phyloP scores from a whole-genome alignment of 2,113 vertebrate genomes.

The Jaculus jaculus region DNA sequence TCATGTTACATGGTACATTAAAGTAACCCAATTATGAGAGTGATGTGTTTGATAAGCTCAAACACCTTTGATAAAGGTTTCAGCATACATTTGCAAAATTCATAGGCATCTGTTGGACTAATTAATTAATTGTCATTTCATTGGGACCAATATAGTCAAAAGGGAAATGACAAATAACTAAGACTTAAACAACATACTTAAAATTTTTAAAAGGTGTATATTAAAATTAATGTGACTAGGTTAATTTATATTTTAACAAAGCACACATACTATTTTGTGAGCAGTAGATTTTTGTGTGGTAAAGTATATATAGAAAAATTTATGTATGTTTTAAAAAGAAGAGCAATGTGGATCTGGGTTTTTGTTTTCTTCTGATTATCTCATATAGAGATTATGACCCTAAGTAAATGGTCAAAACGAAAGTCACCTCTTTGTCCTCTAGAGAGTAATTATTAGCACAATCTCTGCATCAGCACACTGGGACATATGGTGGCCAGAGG shows the following conservation, averaged over 20 bases:
- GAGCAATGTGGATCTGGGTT: neutral
- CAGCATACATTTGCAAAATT: neutral
- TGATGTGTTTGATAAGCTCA: neutral
- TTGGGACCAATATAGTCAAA: neutral
- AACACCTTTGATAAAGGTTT: neutral
- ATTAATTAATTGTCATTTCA: neutral
- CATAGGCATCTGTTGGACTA: neutral
- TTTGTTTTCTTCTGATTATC: neutral
- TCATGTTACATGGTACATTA: neutral
- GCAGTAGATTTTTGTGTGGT: neutral
- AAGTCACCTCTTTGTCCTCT: neutral
- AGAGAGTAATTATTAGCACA: constrained; percentile 36
- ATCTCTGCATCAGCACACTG: constrained; percentile 36
- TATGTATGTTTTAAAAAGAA: neutral
- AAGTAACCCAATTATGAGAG: neutral
- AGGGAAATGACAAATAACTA: constrained; percentile 24
- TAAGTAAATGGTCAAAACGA: neutral
- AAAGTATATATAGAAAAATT: neutral
- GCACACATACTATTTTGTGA: neutral
- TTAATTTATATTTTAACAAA: neutral
- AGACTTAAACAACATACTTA: neutral
- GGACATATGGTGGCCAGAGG: constrained; percentile 17
- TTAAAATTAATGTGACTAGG: neutral
- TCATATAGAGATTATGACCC: neutral
- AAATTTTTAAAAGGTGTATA: neutral